These are phyloP conservation scores for Pyrgus malvae DNA, from an alignment of 2,888 invertebrate species.

Conservation along the genomic window DNA sequence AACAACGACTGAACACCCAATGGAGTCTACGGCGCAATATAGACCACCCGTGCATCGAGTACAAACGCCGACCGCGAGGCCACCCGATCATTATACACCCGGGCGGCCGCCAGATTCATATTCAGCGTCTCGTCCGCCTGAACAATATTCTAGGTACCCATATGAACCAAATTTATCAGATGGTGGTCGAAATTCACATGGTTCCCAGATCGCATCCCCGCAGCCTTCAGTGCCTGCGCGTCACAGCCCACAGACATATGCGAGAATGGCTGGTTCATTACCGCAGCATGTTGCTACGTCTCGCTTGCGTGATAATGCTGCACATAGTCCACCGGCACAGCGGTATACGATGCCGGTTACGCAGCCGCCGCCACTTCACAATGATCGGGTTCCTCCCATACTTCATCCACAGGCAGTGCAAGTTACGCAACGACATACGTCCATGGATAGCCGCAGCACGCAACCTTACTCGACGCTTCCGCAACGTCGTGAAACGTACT, in stretches of 20 bases:
- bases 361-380: constrained; percentile 68
- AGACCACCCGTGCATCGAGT: constrained; percentile 56
- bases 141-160: constrained; percentile 61
- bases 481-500: constrained; percentile 61
- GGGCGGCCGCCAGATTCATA: constrained; percentile 69
- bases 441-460: constrained; percentile 53
- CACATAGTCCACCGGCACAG: constrained; percentile 60
- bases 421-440: constrained; percentile 51
- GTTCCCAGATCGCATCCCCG: constrained; percentile 55
- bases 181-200: constrained; percentile 54
- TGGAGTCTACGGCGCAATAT: constrained; percentile 52
- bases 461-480: constrained; percentile 57
- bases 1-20: constrained; percentile 49
- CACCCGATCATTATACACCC: constrained; percentile 61
- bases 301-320: constrained; percentile 58
- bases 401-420: constrained; percentile 63
- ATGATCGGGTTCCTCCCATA: constrained; percentile 75
- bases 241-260: constrained; percentile 68
- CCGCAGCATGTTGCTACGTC: constrained; percentile 61
- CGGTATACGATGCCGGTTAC: constrained; percentile 55
- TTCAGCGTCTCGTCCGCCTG: constrained; percentile 63
- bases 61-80: constrained; percentile 61
- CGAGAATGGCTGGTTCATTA: constrained; percentile 61
- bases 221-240: constrained; percentile 63
- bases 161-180: constrained; percentile 60